phyloP scores from a whole-genome alignment of 2,797 vertebrate genomes.

The Chromis chromis region DNA sequence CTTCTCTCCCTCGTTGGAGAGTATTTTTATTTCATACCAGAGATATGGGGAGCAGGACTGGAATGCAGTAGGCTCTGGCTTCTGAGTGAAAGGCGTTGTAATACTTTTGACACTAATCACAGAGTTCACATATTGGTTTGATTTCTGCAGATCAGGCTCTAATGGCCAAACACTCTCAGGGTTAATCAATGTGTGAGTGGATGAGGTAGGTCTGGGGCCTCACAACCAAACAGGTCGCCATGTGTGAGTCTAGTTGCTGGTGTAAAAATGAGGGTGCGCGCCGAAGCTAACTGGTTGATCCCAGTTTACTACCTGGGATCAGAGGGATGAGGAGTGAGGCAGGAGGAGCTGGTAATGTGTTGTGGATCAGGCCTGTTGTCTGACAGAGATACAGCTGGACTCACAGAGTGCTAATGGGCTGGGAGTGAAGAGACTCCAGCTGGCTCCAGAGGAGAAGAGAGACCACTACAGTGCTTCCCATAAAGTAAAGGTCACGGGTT shows the following conservation, averaged over 20 bases:
- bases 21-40: slow-evolving; percentile 78
- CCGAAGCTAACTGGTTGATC: slow-evolving; percentile 37
- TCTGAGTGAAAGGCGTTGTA: slow-evolving; percentile 82
- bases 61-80: slow-evolving; percentile 74
- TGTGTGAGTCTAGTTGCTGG: neutral
- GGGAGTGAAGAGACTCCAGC: slow-evolving; percentile 76
- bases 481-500: slow-evolving; percentile 71
- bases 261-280: slow-evolving; percentile 2
- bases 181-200: slow-evolving; percentile 80
- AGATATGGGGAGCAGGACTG: slow-evolving; percentile 75
- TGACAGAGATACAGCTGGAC: slow-evolving; percentile 69
- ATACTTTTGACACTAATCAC: slow-evolving; percentile 83
- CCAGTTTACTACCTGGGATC: slow-evolving; percentile 26
- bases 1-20: slow-evolving; percentile 65
- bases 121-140: slow-evolving; percentile 84
- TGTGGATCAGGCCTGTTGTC: slow-evolving; percentile 54
- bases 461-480: slow-evolving; percentile 55
- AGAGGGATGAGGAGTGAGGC: slow-evolving; percentile 32
- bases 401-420: slow-evolving; percentile 69
- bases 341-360: slow-evolving; percentile 52
- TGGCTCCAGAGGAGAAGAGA: slow-evolving; percentile 65
- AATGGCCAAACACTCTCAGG: slow-evolving; percentile 78
- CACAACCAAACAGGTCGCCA: slow-evolving; percentile 48
- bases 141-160: slow-evolving; percentile 80
- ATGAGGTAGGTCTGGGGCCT: slow-evolving; percentile 54